These are phyloP conservation scores for Poeciliopsis paucimaculata DNA, from an alignment of 2,797 vertebrate genomes.

Conservation along the genomic window DNA sequence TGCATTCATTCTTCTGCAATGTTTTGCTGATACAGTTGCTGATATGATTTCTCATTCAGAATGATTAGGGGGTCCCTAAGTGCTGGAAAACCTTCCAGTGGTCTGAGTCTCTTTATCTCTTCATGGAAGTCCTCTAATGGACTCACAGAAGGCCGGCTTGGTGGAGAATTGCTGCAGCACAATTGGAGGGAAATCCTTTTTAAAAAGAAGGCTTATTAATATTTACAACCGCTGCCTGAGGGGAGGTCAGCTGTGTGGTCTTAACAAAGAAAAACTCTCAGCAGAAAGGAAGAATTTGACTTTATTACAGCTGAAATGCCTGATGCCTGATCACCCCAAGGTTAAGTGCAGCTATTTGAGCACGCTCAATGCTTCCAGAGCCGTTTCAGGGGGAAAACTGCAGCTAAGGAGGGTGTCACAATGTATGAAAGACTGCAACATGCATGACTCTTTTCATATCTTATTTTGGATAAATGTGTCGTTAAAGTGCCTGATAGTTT, in stretches of 20 bases:
- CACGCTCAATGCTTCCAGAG: background rate
- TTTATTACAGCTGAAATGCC: background rate
- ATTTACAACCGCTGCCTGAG: background rate
- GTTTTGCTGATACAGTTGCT: background rate
- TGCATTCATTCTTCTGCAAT: background rate
- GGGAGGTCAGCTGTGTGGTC: background rate
- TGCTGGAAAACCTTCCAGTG: background rate
- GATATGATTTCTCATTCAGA: background rate
- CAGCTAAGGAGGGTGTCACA: background rate
- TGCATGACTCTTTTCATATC: background rate
- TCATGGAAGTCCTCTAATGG: constrained; percentile 5
- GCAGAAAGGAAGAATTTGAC: background rate
- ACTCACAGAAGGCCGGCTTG: background rate
- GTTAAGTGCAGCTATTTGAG: background rate
- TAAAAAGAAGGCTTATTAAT: constrained; percentile 5
- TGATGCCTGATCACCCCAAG: background rate
- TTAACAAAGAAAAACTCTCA: background rate
- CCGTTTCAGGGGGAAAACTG: background rate
- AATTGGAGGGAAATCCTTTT: background rate
- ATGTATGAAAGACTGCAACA: background rate
- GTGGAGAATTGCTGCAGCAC: constrained; percentile 7
- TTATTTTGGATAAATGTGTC: background rate
- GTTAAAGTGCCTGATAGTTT: background rate
- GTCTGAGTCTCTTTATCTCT: background rate
- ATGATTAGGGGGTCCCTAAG: background rate